These are phyloP conservation scores for Acestrorhynchus altus DNA, from an alignment of 2,797 vertebrate species.

Conservation along the genomic window DNA sequence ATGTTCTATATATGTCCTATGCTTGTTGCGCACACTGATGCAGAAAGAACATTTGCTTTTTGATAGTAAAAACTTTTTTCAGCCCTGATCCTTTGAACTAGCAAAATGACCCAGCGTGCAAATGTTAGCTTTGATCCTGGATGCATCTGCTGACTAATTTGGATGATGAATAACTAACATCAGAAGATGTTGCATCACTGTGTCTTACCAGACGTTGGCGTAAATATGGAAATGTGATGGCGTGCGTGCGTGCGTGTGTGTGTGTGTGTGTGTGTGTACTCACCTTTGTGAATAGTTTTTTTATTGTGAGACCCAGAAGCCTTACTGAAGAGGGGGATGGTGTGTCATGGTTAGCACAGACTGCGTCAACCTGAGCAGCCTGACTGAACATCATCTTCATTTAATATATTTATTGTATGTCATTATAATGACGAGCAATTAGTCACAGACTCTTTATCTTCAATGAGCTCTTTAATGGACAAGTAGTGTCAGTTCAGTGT, in stretches of 20 bases:
- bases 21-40: conserved; percentile 29
- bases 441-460: neutral
- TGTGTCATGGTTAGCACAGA: conserved; percentile 19
- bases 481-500: conserved; percentile 9
- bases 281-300: conserved; percentile 44
- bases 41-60: conserved; percentile 41
- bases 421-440: neutral
- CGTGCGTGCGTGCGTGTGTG: conserved; percentile 1
- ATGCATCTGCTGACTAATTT: conserved; percentile 46
- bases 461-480: conserved; percentile 16
- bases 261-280: neutral
- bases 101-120: conserved; percentile 37
- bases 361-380: neutral
- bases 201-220: conserved; percentile 13
- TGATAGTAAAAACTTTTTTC: conserved; percentile 31
- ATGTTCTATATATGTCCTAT: neutral
- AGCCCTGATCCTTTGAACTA: conserved; percentile 38
- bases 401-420: neutral
- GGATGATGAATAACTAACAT: conserved; percentile 33
- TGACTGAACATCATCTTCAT: neutral
- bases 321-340: conserved; percentile 41
- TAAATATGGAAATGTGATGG: conserved; percentile 45
- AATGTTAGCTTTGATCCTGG: conserved; percentile 56
- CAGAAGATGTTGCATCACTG: conserved; percentile 33
- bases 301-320: conserved; percentile 55